These are phyloP conservation scores for Morinoia aosen DNA, from an alignment of 2,888 invertebrate genomes.

Conservation along the genomic window DNA sequence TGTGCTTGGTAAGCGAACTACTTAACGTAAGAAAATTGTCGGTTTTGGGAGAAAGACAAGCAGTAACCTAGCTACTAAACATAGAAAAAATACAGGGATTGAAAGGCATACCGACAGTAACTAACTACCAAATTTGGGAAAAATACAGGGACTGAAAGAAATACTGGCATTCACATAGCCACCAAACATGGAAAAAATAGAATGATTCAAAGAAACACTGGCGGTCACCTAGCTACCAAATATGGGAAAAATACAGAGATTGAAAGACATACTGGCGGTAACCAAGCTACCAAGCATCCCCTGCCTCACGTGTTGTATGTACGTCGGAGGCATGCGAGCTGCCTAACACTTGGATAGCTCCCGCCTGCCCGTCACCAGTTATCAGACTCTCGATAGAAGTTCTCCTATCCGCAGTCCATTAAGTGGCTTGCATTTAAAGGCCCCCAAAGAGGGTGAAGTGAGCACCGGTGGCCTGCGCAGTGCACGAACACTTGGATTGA, in stretches of 20 bases:
- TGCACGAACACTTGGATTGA: background rate
- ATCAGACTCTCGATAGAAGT: background rate
- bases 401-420: slow-evolving; percentile 15
- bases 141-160: background rate
- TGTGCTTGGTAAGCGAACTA: too few species aligned
- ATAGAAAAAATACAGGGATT: too few species aligned
- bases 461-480: background rate
- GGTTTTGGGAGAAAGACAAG: too few species aligned
- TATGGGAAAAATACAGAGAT: background rate
- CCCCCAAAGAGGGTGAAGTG: slow-evolving; percentile 5
- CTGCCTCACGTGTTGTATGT: background rate
- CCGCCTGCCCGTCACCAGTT: slow-evolving; percentile 40
- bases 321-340: background rate
- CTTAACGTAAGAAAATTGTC: too few species aligned
- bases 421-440: slow-evolving; percentile 33
- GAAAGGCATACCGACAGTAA: background rate
- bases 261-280: background rate
- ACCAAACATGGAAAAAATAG: background rate
- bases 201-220: background rate
- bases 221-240: background rate
- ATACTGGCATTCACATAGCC: background rate
- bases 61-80: too few species aligned
- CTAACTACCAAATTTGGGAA: background rate
- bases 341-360: slow-evolving; percentile 18
- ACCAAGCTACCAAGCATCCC: background rate